These are phyloP conservation scores for Tenualosa thibaudeaui DNA, from an alignment of 2,797 vertebrate species.

Conservation along the genomic window DNA sequence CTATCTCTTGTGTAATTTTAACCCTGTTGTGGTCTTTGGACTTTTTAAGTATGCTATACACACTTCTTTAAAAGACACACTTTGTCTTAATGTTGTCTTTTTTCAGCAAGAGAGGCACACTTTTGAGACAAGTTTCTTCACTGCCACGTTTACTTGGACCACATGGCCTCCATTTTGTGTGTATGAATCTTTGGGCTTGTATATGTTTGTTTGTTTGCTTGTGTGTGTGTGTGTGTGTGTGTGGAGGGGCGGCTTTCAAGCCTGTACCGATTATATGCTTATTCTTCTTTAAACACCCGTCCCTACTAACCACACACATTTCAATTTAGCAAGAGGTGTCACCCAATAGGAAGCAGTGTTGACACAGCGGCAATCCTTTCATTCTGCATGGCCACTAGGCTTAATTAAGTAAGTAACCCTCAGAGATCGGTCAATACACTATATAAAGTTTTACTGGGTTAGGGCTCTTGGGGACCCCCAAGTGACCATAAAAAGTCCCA, in stretches of 20 bases:
- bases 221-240: slow-evolving; percentile 11
- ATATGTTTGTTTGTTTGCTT: neutral
- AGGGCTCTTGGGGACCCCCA: slow-evolving; percentile 66
- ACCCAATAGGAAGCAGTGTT: slow-evolving; percentile 68
- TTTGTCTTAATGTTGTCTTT: neutral
- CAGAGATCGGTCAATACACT: slow-evolving; percentile 64
- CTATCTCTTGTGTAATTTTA: neutral
- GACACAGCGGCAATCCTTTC: slow-evolving; percentile 60
- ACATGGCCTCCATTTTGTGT: neutral
- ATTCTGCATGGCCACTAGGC: slow-evolving; percentile 62
- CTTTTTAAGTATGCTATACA: neutral
- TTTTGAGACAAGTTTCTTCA: neutral
- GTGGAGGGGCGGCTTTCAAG: slow-evolving; percentile 61
- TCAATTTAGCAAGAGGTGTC: slow-evolving; percentile 70
- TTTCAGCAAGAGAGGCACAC: neutral
- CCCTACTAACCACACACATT: slow-evolving; percentile 67
- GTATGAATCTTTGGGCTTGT: neutral
- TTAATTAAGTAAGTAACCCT: slow-evolving; percentile 73
- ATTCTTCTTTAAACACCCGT: slow-evolving; percentile 73
- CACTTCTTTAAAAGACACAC: neutral
- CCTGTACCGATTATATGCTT: slow-evolving; percentile 62
- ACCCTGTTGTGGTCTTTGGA: neutral
- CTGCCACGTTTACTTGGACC: neutral
- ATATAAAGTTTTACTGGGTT: slow-evolving; percentile 70
- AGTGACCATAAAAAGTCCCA: slow-evolving; percentile 66